phyloP scores from a whole-genome alignment of 2,888 invertebrate genomes.

The Helleia helle region DNA sequence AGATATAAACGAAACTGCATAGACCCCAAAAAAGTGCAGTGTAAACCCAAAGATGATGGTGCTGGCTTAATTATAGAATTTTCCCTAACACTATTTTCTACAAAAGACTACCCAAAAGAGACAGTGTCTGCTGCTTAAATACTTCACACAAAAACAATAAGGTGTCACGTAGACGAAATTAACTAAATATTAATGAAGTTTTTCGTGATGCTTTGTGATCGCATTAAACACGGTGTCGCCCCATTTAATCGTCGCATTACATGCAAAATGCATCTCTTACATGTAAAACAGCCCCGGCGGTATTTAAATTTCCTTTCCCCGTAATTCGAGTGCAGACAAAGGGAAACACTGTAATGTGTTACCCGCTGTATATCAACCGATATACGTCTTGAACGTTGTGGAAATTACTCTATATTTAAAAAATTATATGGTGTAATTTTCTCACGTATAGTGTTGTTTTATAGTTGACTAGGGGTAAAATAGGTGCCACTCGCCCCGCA shows the following conservation, averaged over 20 bases:
- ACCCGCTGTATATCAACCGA: conserved; percentile 48
- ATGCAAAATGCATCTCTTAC: conserved; percentile 70
- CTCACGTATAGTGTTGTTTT: no score
- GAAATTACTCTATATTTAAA: no score
- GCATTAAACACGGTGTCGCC: conserved; percentile 36
- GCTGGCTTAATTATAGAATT: no score
- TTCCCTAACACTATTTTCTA: no score
- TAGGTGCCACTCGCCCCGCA: no score
- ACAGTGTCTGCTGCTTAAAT: no score
- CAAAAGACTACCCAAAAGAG: no score
- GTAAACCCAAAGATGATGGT: no score
- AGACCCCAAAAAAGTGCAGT: no score
- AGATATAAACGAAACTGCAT: no score
- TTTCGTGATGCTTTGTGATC: conserved; percentile 24
- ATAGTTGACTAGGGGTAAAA: no score
- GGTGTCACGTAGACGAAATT: conserved; percentile 9
- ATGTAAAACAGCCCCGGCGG: conserved; percentile 66
- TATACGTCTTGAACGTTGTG: conserved; percentile 29
- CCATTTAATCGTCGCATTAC: conserved; percentile 60
- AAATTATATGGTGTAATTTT: no score
- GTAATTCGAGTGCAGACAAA: conserved; percentile 68
- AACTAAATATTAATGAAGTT: conserved; percentile 17
- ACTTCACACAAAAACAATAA: conserved; percentile 7
- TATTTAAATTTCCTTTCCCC: conserved; percentile 69
- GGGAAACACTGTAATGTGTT: conserved; percentile 61